Base-by-base conservation (phyloP, 1,140 invertebrate species). In the Lysiphlebus fabarum region DNA sequence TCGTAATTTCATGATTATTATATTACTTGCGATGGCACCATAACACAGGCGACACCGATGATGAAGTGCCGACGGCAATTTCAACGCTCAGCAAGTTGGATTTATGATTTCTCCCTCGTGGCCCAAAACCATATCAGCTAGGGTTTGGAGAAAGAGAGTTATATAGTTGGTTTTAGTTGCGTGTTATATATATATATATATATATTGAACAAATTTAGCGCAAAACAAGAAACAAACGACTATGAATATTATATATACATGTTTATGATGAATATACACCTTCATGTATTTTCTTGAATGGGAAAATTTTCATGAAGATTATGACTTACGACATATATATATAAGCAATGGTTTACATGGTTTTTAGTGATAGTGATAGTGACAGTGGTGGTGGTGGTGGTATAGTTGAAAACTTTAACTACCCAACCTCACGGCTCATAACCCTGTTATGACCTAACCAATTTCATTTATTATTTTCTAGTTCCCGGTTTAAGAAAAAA, bases 371-470 rank as follows among this genome's bases (percentile, higher is more conserved):
- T 41, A 9, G 40, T 8, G 40, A 41, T 64, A 54, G 36, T 41
- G 41, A 10, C 42, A 61, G 42, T 7, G 42, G 53, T 10, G 38
- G 17, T 49, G 37, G 55, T 36, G 48, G 34, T 33, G 42, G 42
- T 40, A 45, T 62, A 71, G 65, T 66, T 67, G 70, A 74, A 72
- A 74, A 74, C 66, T 73, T 73, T 70, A 73, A 74, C 71, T 74
- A 72, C 67, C 53, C 40, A 26, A 26, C 17, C 71, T 74, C 67
- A 74, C 72, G 71, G 71, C 65, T 67, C 71, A 74, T 74, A 74
- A 74, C 72, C 64, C 69, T 65, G 72, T 74, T 74, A 74, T 71
- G 69, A 71, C 64, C 65, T 62, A 55, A 45, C 62, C 64, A 63
- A 68, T 66, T 60, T 60, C 59, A 40, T 66, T 73, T 71, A 73